Conservation (phyloP, 2,888 invertebrate species). For the Polydrusus cervinus region DNA sequence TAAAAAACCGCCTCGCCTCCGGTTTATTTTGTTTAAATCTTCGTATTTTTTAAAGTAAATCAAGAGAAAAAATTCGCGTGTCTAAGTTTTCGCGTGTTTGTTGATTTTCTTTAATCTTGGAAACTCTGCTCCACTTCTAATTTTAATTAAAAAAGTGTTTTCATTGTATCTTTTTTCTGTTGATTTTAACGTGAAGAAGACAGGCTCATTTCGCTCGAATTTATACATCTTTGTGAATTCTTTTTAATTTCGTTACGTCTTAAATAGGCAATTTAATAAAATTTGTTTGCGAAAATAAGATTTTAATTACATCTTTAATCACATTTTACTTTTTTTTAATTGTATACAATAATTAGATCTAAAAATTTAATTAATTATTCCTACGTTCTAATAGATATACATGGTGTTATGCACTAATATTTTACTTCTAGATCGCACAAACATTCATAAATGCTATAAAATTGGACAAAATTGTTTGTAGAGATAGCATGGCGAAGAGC, state of each 20-base stretch:
- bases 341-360: background rate
- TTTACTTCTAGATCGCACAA: too few relatives aligned
- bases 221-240: constrained; percentile 21
- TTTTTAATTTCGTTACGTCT: constrained; percentile 18
- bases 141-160: constrained; percentile 21
- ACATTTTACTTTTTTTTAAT: background rate
- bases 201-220: constrained; percentile 19
- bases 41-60: background rate
- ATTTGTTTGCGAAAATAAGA: constrained; percentile 9
- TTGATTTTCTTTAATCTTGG: background rate
- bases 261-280: constrained; percentile 11
- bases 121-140: constrained; percentile 12
- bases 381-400: too few relatives aligned
- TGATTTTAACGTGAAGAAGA: constrained; percentile 15
- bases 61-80: background rate
- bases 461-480: too few relatives aligned
- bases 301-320: constrained; percentile 15
- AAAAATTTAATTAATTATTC: too few relatives aligned
- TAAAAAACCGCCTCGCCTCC: too few relatives aligned
- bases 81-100: background rate
- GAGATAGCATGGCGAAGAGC: too few relatives aligned
- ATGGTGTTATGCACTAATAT: too few relatives aligned
- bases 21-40: background rate
- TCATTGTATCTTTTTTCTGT: constrained; percentile 17
- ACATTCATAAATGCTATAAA: too few relatives aligned